Evolutionary conservation across 2,888 invertebrate species (phyloP).

Genomic region (Deroplatys truncata): DNA sequence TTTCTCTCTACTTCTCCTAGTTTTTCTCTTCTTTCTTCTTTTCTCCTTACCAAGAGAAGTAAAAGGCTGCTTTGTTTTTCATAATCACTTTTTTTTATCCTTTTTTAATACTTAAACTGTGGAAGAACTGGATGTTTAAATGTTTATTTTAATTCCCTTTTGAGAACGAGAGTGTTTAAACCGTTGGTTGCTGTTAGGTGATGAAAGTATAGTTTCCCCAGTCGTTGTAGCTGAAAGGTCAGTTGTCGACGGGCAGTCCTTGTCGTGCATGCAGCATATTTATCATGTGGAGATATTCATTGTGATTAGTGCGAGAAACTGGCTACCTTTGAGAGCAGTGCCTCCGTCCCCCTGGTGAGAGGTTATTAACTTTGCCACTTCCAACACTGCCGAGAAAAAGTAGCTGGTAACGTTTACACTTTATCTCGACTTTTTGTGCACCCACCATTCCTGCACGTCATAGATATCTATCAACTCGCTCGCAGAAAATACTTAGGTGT

Average conservation of each 20-base stretch:
- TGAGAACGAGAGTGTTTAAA: too few relatives aligned
- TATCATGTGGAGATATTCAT: background rate
- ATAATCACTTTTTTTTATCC: too few relatives aligned
- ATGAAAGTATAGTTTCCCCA: too few relatives aligned
- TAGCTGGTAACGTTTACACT: background rate
- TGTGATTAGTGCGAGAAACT: background rate
- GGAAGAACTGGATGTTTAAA: too few relatives aligned
- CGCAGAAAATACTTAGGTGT: background rate
- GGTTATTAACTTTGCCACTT: background rate
- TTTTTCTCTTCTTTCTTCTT: too few relatives aligned
- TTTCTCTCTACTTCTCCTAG: too few relatives aligned
- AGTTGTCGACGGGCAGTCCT: background rate
- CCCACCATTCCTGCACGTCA: background rate
- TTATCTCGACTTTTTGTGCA: background rate
- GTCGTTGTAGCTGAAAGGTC: background rate
- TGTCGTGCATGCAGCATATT: background rate
- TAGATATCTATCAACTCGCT: background rate
- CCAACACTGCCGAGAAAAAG: background rate
- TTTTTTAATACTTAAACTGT: too few relatives aligned
- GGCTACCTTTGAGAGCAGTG: background rate
- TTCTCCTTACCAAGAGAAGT: too few relatives aligned
- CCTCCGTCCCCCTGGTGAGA: background rate
- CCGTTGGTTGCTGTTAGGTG: too few relatives aligned
- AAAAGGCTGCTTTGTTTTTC: too few relatives aligned
- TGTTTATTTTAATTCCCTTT: too few relatives aligned